Evolutionary conservation across 1,140 invertebrate species (phyloP), one percentile per base, ranked within the genome.

Genomic region (Chionoecetes opilio): DNA sequence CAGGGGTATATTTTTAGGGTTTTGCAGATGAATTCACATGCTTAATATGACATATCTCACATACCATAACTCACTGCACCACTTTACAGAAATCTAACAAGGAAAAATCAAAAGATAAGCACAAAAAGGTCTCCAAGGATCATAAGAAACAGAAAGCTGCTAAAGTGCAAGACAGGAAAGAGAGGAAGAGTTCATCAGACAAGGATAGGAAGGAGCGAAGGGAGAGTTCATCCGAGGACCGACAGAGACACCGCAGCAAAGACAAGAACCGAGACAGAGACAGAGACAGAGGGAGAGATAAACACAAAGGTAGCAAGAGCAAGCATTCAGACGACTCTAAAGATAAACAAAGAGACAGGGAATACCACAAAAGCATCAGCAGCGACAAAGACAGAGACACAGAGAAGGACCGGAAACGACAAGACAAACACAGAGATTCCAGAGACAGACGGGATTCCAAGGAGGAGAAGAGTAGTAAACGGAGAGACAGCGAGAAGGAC

Each of bases 381-480:
- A 35, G 63, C 3, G 53, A 92, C 6, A 93, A 46, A 17, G 89
- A 93, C n/a, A 93, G 41, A 37, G 93, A 93, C 38, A 86, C 53
- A 29, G 93, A 89, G 26, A 93, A 82, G 82, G 34, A 84, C 26
- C 86, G 82, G 34, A 89, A 29, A 41, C 37, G 90, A 9, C 26
- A 87, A n/a, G 90, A 92, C 6, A 92, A 37, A 92, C 41, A 96
- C 75, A 87, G 35, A 29, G 93, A 92, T 35, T 38, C 96, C 75
- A 87, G 35, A 29, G 93, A 92, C 38, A 91, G 91, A 53, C 82
- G 91, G n/a, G 85, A 91, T 90, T 92, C 92, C 0, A 94, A 95
- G 11, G 91, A 92, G n/a, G 96, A 96, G 34, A 95, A 95, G 29
- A 97, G 97, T 46, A 97, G 96, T 63, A 97, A 97, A 31, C 96